Percentiles rank a stretch among this genome's conserved stretches.
These are phyloP conservation scores for Lasiurus cinereus DNA, from an alignment of 2,113 vertebrate species.

Conservation along the genomic window DNA sequence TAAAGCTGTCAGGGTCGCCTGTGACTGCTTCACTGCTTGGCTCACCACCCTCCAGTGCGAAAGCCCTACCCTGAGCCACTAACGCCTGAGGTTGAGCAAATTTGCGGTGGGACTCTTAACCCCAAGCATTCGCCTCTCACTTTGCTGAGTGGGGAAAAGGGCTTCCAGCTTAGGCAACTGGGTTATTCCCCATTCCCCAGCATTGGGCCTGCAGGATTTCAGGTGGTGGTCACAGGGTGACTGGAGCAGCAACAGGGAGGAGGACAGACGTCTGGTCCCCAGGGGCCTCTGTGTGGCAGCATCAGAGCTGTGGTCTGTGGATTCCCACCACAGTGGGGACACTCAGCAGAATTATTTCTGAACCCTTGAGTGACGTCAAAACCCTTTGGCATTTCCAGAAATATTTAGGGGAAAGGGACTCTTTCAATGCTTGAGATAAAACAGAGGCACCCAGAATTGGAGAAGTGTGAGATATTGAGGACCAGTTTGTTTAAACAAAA, in stretches of 20 bases:
- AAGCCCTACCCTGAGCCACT: rapidly evolving
- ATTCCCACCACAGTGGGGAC: background rate
- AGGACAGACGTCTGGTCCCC: background rate
- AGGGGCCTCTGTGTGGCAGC: background rate
- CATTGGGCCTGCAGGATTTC: background rate
- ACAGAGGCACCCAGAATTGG: background rate
- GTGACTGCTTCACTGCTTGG: background rate
- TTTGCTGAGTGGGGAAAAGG: background rate
- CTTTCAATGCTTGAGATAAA: conserved; percentile 31
- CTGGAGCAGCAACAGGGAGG: background rate
- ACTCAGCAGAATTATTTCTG: background rate
- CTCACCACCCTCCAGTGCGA: background rate
- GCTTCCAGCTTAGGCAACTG: background rate
- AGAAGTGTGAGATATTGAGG: conserved; percentile 10
- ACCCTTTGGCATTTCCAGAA: conserved; percentile 43
- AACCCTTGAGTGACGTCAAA: background rate
- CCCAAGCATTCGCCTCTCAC: background rate
- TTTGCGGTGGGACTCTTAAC: background rate
- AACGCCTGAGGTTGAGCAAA: background rate
- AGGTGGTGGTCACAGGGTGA: background rate
- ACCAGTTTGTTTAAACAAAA: conserved; percentile 41
- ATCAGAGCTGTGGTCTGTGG: background rate
- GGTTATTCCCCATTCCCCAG: background rate
- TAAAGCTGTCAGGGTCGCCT: rapidly evolving
- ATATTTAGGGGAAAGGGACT: conserved; percentile 44